Conservation (phyloP, 1,140 invertebrate species). For the Chrysoperla carnea region DNA sequence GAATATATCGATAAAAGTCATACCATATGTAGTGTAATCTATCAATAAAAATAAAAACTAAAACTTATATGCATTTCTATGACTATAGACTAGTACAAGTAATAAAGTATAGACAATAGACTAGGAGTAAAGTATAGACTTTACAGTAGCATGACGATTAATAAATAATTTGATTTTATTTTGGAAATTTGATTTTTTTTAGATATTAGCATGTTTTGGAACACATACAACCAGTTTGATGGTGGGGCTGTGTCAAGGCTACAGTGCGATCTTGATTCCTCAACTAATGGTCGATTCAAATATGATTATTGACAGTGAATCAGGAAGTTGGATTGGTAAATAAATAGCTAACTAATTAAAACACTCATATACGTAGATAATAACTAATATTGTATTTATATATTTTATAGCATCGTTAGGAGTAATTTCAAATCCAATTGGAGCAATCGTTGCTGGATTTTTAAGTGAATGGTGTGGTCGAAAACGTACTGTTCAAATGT, state of each 20-base stretch:
- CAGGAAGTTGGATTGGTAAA: slow-evolving; percentile 53
- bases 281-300: slow-evolving; percentile 32
- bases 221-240: too few species aligned
- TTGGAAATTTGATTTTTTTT: too few species aligned
- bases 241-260: slow-evolving; percentile 51
- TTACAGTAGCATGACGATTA: too few species aligned
- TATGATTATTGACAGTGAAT: slow-evolving; percentile 33
- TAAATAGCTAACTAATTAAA: background rate
- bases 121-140: too few species aligned
- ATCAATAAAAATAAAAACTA: too few species aligned
- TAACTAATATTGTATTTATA: slow-evolving; percentile 4
- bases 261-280: slow-evolving; percentile 51
- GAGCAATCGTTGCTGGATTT: slow-evolving; percentile 45
- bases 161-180: too few species aligned
- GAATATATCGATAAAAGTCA: too few species aligned
- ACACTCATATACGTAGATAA: background rate
- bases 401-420: slow-evolving; percentile 41
- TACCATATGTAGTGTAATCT: too few species aligned
- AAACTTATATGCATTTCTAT: too few species aligned
- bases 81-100: too few species aligned
- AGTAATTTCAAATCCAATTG: slow-evolving; percentile 52
- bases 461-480: slow-evolving; percentile 51
- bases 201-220: too few species aligned
- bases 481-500: slow-evolving; percentile 47
- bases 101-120: too few species aligned